phyloP scores from a whole-genome alignment of 2,888 invertebrate species.

The Drosophila neotestacea region DNA sequence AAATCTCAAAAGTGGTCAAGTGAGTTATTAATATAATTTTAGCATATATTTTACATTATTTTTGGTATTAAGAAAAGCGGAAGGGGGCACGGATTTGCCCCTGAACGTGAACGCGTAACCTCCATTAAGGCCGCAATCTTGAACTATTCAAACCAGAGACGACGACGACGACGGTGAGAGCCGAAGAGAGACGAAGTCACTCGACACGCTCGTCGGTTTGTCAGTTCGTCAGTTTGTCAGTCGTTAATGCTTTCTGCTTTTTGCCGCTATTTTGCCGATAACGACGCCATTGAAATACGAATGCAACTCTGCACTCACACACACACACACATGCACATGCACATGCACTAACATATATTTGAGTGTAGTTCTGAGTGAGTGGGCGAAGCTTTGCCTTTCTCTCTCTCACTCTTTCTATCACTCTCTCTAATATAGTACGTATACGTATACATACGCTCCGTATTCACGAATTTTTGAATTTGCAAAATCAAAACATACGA shows the following conservation, averaged over 20 bases:
- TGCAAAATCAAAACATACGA: too few species aligned
- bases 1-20: conserved; percentile 4
- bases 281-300: conserved; percentile 76
- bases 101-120: conserved; percentile 84
- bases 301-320: conserved; percentile 57
- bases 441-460: too few species aligned
- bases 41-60: too few species aligned
- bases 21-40: conserved; percentile 34
- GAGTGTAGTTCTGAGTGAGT: conserved; percentile 41
- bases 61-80: not conserved
- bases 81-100: conserved; percentile 53
- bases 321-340: conserved; percentile 11
- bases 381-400: conserved; percentile 51
- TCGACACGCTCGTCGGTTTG: not conserved
- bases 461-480: too few species aligned
- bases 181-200: conserved; percentile 5
- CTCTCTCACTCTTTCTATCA: conserved; percentile 7
- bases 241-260: conserved; percentile 42
- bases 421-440: too few species aligned
- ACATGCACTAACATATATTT: conserved; percentile 3
- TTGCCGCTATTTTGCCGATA: conserved; percentile 54
- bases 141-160: conserved; percentile 67
- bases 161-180: conserved; percentile 10
- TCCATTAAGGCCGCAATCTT: conserved; percentile 84
- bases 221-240: conserved; percentile 4